Conservation (phyloP, 2,797 vertebrate species). For the Ctenochaetus hawaiiensis region DNA sequence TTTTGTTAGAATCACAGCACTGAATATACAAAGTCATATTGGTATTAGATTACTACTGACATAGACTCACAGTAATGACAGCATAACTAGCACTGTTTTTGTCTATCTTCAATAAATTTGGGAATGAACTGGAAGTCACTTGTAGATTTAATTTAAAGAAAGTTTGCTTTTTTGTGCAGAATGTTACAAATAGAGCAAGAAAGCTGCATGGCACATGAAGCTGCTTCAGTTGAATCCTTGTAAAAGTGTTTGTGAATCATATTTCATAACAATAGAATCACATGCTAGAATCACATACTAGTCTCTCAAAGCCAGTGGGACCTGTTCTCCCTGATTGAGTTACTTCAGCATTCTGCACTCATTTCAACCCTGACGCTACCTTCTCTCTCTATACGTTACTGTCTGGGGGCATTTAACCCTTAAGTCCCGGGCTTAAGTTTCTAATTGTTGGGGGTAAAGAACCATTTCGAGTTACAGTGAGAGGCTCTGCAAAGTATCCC, state of each 20-base stretch:
- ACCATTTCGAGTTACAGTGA: constrained; percentile 69
- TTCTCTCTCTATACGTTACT: constrained; percentile 65
- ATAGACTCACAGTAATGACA: not conserved
- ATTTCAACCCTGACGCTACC: constrained; percentile 58
- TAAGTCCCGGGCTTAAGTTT: constrained; percentile 55
- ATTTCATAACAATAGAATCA: constrained; percentile 60
- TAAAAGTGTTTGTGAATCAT: constrained; percentile 51
- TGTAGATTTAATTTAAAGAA: constrained; percentile 16
- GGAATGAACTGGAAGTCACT: not conserved
- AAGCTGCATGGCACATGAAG: constrained; percentile 4
- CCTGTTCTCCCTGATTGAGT: constrained; percentile 75
- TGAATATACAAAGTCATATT: not conserved
- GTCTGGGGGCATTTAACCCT: constrained; percentile 72
- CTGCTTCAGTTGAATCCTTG: constrained; percentile 56
- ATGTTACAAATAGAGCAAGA: constrained; percentile 41
- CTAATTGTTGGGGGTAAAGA: constrained; percentile 64
- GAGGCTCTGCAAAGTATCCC: constrained; percentile 72
- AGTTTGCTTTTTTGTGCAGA: constrained; percentile 6
- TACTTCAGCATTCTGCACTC: constrained; percentile 63
- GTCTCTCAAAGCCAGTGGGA: constrained; percentile 60
- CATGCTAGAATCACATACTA: constrained; percentile 30
- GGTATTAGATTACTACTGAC: not conserved
- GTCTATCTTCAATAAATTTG: not conserved
- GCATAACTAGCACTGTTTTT: not conserved
- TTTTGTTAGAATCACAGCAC: not conserved